These are phyloP conservation scores for Equus quagga DNA, from an alignment of 2,113 vertebrate species.

Conservation along the genomic window DNA sequence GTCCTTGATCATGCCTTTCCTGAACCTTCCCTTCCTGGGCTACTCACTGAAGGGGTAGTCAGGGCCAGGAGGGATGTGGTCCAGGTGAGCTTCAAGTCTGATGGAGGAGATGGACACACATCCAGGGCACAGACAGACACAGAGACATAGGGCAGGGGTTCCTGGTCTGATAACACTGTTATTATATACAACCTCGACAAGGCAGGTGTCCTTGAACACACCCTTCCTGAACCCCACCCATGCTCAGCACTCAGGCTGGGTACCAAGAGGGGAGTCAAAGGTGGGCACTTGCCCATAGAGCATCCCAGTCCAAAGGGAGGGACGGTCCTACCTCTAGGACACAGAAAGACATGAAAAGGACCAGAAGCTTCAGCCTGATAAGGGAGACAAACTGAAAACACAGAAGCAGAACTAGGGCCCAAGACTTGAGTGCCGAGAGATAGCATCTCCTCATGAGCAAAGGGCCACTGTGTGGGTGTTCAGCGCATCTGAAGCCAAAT, in stretches of 20 bases:
- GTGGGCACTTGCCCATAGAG: not conserved
- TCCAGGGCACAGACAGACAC: too few species aligned
- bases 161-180: too few species aligned
- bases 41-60: not conserved
- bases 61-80: not conserved
- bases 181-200: conserved; percentile 79
- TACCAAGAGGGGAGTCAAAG: not conserved
- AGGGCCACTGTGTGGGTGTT: not conserved
- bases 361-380: not conserved
- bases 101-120: not conserved
- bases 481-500: not conserved
- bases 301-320: not conserved
- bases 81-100: not conserved
- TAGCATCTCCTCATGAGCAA: not conserved
- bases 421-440: not conserved
- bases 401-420: not conserved
- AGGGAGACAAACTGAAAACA: not conserved
- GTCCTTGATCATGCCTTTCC: not conserved
- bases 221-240: not conserved
- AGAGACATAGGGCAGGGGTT: too few species aligned
- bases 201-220: conserved; percentile 79
- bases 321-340: not conserved
- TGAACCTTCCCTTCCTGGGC: not conserved
- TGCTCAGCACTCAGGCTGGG: not conserved
- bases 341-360: not conserved